Base-by-base conservation (phyloP, 2,888 invertebrate genomes). In the Phengaris arion region DNA sequence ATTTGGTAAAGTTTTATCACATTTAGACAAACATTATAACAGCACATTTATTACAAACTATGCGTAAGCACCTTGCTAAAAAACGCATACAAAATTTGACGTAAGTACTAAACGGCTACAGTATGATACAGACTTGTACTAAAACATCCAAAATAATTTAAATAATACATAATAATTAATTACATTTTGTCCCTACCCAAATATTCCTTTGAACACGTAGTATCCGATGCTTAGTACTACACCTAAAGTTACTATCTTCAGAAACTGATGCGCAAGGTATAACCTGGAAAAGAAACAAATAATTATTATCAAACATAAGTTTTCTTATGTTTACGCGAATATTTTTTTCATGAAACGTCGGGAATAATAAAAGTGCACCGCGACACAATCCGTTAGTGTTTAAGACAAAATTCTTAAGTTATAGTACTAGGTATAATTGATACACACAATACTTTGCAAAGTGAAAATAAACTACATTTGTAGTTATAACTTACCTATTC, bases 251-350 rank as follows among this genome's bases (percentile, higher is more conserved):
- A 87, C 78, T 0, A 87, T 54, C 79, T 93, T 94, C 76, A 94
- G 76, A 0, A 85, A 75, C 80, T 92, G 94, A 80, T 94, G 94
- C 5, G 91, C 79, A 82, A 89, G 90, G 83, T 85, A 94, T 35
- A 94, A 82, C 78, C 94, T 94, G 92, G 59, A 89, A 64, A 15
- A 89, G 74, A 81, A 84, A 85, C 81, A 76, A 76, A 77, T 77
- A 72, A 22, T 22, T 22, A 22, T 22, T 1, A 22, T 22, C 22
- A 22, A 22, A 22, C 22, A 0, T 22, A 22, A 22, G 22, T 22
- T 22, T 22, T 22, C 22, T 22, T 74, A 45, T 48, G 70, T 57
- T 48, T 15, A 35, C 35, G 6, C 12, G 35, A 13, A 13, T 59
- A 22, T 22, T 22, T 22, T 22, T 22, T 22, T 22, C 22, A 1